Conservation (phyloP, 2,113 vertebrate genomes). For the Donacobius atricapilla region DNA sequence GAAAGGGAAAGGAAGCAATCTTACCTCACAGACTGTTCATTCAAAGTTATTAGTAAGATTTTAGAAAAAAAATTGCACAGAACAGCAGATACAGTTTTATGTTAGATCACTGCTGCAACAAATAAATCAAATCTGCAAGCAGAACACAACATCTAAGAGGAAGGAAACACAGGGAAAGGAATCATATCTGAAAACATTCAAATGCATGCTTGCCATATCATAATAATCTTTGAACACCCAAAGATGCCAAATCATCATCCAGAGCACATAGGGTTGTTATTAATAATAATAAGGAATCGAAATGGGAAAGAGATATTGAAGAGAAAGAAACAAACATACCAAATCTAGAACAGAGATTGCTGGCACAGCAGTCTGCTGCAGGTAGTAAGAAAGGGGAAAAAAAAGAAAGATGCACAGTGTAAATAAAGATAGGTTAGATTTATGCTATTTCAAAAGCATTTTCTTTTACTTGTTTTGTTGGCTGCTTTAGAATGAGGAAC, state of each 20-base stretch:
- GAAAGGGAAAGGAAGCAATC: background rate
- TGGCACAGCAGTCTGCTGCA: conserved; percentile 99
- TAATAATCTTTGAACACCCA: background rate
- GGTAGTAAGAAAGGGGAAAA: conserved; percentile 74
- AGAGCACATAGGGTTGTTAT: conserved; percentile 25
- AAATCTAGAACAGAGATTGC: conserved; percentile 99
- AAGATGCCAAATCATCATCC: conserved; percentile 49
- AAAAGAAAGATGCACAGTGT: conserved; percentile 81
- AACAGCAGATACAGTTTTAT: background rate
- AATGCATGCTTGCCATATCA: conserved; percentile 66
- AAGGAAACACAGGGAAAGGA: conserved; percentile 25
- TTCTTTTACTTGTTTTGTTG: conserved; percentile 48
- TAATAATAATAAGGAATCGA: conserved; percentile 44
- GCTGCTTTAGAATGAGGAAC: background rate
- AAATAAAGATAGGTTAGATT: conserved; percentile 73
- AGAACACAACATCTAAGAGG: conserved; percentile 52
- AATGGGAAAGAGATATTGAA: conserved; percentile 66
- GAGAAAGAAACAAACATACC: conserved; percentile 92
- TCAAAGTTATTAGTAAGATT: background rate
- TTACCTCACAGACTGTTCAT: background rate
- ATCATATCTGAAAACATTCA: conserved; percentile 63
- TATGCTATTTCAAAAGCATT: conserved; percentile 65
- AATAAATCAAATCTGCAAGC: conserved; percentile 51
- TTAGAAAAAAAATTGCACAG: background rate
- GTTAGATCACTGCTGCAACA: conserved; percentile 4